A percentile compares a stretch with the other conserved stretches of the same genome.
Conservation (phyloP, 1,140 invertebrate species). For the Listronotus oregonensis region DNA sequence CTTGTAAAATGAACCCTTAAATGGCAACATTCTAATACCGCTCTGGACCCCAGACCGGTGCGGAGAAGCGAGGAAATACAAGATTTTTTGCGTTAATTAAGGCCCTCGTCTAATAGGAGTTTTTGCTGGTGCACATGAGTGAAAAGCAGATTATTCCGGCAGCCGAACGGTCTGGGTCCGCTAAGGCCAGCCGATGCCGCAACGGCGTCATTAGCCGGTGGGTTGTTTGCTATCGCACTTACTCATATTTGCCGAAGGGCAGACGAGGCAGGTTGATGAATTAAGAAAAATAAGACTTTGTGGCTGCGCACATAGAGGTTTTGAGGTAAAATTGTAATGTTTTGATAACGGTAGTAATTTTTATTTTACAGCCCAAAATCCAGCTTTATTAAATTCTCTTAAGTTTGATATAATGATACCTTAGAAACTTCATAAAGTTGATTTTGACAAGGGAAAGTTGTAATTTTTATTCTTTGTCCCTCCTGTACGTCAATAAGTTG, state of each 20-base stretch:
- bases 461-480: too few species aligned
- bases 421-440: too few species aligned
- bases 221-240: slow-evolving; percentile 31
- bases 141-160: slow-evolving; percentile 49
- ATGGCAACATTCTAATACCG: slow-evolving; percentile 22
- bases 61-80: slow-evolving; percentile 5
- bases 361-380: too few species aligned
- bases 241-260: slow-evolving; percentile 27
- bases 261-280: slow-evolving; percentile 7
- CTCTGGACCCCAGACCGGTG: background rate
- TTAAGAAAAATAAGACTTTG: background rate
- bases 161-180: slow-evolving; percentile 14
- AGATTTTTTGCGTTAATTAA: slow-evolving; percentile 52
- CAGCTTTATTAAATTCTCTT: too few species aligned
- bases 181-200: slow-evolving; percentile 18
- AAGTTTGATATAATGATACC: too few species aligned
- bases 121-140: slow-evolving; percentile 48
- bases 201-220: slow-evolving; percentile 41
- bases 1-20: too few species aligned
- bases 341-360: too few species aligned
- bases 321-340: too few species aligned
- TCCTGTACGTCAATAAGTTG: too few species aligned
- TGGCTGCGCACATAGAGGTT: too few species aligned
- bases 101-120: slow-evolving; percentile 49
- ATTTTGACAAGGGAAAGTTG: too few species aligned